A percentile compares a stretch with the other conserved stretches of the same genome.
Evolutionary conservation across 2,797 vertebrate genomes (phyloP).

Genomic region (Artibeus lituratus): DNA sequence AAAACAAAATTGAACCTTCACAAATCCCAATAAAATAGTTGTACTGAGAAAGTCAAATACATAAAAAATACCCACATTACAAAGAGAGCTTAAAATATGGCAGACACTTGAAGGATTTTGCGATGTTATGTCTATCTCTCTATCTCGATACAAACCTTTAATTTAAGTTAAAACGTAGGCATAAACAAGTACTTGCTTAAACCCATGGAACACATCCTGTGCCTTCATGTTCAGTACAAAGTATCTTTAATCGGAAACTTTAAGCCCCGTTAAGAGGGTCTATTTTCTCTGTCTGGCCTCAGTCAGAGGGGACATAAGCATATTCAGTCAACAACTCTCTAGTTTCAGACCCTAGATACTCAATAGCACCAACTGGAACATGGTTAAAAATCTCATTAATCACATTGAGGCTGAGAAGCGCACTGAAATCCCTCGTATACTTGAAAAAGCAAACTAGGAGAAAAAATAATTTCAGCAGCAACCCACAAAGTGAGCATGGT

Average conservation of each 20-base stretch:
- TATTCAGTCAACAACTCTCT: slow-evolving; percentile 18
- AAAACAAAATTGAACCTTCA: slow-evolving; percentile 25
- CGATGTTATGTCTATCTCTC: not conserved
- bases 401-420: slow-evolving; percentile 3
- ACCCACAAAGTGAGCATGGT: not conserved
- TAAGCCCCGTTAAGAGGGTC: not conserved
- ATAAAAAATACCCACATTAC: not conserved
- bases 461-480: slow-evolving; percentile 35
- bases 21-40: slow-evolving; percentile 2
- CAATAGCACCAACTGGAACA: slow-evolving; percentile 1
- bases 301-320: slow-evolving; percentile 9
- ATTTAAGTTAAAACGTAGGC: slow-evolving; percentile 8
- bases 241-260: slow-evolving; percentile 24
- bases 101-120: not conserved
- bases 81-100: not conserved
- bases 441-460: slow-evolving; percentile 25
- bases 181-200: slow-evolving; percentile 26
- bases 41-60: not conserved
- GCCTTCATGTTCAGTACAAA: not conserved
- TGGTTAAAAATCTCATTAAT: slow-evolving; percentile 55
- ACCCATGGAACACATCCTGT: not conserved
- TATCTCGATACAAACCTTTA: not conserved
- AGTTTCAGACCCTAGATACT: slow-evolving; percentile 20
- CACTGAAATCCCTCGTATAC: slow-evolving; percentile 26
- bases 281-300: not conserved